Percentiles rank a stretch among this genome's conserved stretches.
Evolutionary conservation across 2,888 invertebrate genomes (phyloP).

Genomic region (Heteromurus nitidus): DNA sequence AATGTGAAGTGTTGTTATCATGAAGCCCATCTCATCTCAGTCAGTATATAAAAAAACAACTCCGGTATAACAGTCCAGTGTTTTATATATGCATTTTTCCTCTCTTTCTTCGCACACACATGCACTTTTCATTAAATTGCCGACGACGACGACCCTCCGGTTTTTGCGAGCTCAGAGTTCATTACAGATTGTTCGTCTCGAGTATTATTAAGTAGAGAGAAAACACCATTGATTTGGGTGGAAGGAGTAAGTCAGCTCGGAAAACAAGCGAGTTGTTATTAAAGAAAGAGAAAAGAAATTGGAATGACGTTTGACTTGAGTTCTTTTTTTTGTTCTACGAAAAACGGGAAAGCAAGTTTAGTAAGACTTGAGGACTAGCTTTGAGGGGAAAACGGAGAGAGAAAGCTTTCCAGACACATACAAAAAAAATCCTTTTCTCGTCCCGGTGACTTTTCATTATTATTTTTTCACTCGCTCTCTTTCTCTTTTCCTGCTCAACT

Average conservation of each 20-base stretch:
- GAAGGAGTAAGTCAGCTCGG: too few relatives aligned
- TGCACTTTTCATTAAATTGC: not conserved
- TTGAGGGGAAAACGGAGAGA: too few relatives aligned
- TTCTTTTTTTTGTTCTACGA: not conserved
- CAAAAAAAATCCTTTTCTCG: not conserved
- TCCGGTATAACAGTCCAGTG: too few relatives aligned
- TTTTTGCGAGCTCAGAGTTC: not conserved
- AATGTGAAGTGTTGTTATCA: too few relatives aligned
- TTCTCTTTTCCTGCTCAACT: not conserved
- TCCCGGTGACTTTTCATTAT: constrained; percentile 10
- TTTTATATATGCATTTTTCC: too few relatives aligned
- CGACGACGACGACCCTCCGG: constrained; percentile 12
- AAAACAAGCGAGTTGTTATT: too few relatives aligned
- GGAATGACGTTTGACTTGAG: too few relatives aligned
- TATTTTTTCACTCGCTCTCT: not conserved
- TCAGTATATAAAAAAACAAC: too few relatives aligned
- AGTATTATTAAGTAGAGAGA: not conserved
- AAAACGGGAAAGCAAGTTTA: not conserved
- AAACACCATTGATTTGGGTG: not conserved
- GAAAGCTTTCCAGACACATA: too few relatives aligned
- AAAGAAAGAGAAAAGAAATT: too few relatives aligned
- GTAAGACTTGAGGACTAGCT: not conserved
- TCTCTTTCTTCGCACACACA: too few relatives aligned
- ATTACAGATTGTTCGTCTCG: not conserved
- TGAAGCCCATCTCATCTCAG: too few relatives aligned